Evolutionary conservation across 2,888 invertebrate genomes (phyloP).

Genomic region (Magallana nippona): DNA sequence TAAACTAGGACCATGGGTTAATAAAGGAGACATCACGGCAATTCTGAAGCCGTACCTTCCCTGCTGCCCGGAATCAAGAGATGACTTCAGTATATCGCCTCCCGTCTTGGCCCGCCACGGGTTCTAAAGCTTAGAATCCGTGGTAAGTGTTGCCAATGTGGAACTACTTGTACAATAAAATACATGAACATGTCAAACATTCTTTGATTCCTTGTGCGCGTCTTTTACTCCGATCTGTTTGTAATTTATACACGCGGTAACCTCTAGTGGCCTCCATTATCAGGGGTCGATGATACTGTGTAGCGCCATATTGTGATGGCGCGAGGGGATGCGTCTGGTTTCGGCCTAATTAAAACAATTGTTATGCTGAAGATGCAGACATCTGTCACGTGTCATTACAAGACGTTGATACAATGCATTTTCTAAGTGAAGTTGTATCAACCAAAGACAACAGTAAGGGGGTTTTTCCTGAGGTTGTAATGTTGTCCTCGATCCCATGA

Average conservation of each 20-base stretch:
- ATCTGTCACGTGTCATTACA: neutral
- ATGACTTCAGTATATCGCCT: neutral
- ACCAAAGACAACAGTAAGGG: neutral
- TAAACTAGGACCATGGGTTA: neutral
- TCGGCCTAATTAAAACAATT: conserved; percentile 3
- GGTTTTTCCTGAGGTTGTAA: neutral
- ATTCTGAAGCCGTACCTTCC: conserved; percentile 19
- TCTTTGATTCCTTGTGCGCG: conserved; percentile 17
- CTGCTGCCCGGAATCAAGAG: neutral
- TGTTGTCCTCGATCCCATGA: no score
- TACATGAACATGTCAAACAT: conserved; percentile 31
- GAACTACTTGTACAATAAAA: conserved; percentile 37
- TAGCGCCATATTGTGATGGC: neutral
- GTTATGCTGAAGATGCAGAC: conserved; percentile 5
- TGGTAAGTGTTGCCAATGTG: conserved; percentile 39
- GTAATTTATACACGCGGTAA: conserved; percentile 3
- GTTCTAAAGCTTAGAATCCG: conserved; percentile 14
- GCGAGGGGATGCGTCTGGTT: neutral
- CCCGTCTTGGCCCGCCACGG: conserved; percentile 4
- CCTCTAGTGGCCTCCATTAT: conserved; percentile 11
- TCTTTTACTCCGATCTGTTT: neutral
- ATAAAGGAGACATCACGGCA: conserved; percentile 1
- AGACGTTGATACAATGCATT: neutral
- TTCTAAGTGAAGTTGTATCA: neutral
- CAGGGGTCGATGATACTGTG: neutral